Percentiles rank a stretch among this genome's conserved stretches.
phyloP scores from a whole-genome alignment of 2,113 vertebrate genomes.

The Heterochromis multidens region DNA sequence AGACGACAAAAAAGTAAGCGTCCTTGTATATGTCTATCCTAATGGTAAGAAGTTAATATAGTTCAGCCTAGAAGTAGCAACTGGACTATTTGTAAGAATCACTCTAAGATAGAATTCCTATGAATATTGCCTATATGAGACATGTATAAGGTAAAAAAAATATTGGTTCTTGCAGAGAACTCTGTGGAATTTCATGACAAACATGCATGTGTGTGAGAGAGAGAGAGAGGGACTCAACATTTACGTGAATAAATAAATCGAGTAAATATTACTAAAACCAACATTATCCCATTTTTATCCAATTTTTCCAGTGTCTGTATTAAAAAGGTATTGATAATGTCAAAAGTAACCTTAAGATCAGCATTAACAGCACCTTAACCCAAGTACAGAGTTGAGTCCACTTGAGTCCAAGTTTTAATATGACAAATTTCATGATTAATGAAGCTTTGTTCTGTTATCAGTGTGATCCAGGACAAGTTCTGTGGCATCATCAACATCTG shows the following conservation, averaged over 20 bases:
- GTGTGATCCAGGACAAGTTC: conserved; percentile 97
- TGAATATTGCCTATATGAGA: not conserved
- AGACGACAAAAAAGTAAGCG: not conserved
- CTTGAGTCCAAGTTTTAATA: too few species aligned
- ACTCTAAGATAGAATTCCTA: not conserved
- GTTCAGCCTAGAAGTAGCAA: not conserved
- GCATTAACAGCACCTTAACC: too few species aligned
- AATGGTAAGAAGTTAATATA: not conserved
- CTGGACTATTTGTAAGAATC: not conserved
- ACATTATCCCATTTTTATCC: not conserved
- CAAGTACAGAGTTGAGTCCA: too few species aligned
- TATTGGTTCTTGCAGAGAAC: not conserved
- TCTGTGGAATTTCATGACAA: not conserved
- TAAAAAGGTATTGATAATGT: not conserved
- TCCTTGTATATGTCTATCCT: not conserved
- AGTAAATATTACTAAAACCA: not conserved
- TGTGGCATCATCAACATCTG: conserved; percentile 95
- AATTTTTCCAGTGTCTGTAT: not conserved
- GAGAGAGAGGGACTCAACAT: too few species aligned
- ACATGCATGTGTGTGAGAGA: not conserved
- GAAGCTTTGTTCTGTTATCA: conserved; percentile 57
- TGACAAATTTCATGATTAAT: not conserved
- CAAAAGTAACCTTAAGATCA: not conserved
- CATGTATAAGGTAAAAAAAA: not conserved
- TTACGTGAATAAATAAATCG: not conserved